These are phyloP conservation scores for Oplegnathus fasciatus DNA, from an alignment of 2,113 vertebrate species.

Conservation along the genomic window DNA sequence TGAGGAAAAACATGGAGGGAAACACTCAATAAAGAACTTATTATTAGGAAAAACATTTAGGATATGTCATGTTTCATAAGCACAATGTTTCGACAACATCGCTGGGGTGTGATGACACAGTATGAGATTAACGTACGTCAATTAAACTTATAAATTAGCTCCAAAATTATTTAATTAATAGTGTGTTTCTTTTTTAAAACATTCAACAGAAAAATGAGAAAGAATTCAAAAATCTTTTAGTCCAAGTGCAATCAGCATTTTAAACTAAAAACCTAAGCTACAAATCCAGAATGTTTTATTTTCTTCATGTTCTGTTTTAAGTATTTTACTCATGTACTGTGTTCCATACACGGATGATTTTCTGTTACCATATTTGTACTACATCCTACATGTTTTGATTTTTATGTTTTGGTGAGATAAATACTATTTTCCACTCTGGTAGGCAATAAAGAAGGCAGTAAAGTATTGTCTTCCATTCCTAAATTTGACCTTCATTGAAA, in stretches of 20 bases:
- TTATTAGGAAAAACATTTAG: background rate
- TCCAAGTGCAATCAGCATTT: background rate
- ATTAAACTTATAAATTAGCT: background rate
- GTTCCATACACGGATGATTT: background rate
- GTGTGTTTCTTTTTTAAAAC: background rate
- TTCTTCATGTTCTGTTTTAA: background rate
- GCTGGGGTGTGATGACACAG: background rate
- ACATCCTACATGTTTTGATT: background rate
- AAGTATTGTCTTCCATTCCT: background rate
- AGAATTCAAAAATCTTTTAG: background rate
- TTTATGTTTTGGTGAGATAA: background rate
- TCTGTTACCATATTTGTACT: background rate
- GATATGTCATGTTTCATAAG: background rate
- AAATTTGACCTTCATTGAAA: conserved; percentile 33
- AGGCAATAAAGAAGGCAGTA: background rate
- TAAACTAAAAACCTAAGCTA: background rate
- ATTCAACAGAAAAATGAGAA: background rate
- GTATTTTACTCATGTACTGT: background rate
- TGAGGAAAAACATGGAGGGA: conserved; percentile 62
- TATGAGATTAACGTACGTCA: background rate
- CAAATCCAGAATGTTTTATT: background rate
- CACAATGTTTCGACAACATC: background rate
- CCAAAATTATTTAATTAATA: background rate
- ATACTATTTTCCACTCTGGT: background rate
- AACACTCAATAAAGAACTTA: background rate